Evolutionary conservation across 1,140 invertebrate genomes (phyloP).

Genomic region (Nasonia giraulti): DNA sequence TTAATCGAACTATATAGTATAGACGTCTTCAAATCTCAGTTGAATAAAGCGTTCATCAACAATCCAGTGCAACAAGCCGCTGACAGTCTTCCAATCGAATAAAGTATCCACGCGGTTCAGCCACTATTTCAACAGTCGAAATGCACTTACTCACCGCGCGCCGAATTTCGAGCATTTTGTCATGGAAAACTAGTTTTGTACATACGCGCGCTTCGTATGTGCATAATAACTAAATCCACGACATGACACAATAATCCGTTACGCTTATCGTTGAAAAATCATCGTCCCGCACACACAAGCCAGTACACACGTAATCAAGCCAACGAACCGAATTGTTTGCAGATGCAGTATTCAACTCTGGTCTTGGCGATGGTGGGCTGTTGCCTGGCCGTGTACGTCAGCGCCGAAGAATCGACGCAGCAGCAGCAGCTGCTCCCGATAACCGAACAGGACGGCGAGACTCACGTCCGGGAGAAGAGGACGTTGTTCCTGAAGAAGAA

Average conservation of each 20-base stretch:
- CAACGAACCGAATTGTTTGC: background rate
- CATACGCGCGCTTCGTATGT: background rate
- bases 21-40: too few relatives aligned
- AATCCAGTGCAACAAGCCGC: too few relatives aligned
- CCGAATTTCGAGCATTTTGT: background rate
- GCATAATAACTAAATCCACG: background rate
- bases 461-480: slow-evolving; percentile 59
- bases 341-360: slow-evolving; percentile 61
- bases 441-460: slow-evolving; percentile 27
- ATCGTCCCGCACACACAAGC: background rate
- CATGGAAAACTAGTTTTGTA: too few relatives aligned
- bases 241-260: too few relatives aligned
- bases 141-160: background rate
- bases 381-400: slow-evolving; percentile 50
- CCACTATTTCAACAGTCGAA: background rate
- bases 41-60: too few relatives aligned
- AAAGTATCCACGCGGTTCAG: too few relatives aligned
- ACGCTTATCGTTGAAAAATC: too few relatives aligned
- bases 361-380: slow-evolving; percentile 51
- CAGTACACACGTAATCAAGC: too few relatives aligned
- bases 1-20: too few relatives aligned
- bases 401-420: slow-evolving; percentile 52
- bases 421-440: slow-evolving; percentile 45
- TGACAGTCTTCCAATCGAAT: too few relatives aligned
- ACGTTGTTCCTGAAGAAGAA: slow-evolving; percentile 67